Evolutionary conservation across 2,113 vertebrate genomes (phyloP), one percentile per base, ranked within the genome.

Genomic region (Sphaerodactylus townsendi): DNA sequence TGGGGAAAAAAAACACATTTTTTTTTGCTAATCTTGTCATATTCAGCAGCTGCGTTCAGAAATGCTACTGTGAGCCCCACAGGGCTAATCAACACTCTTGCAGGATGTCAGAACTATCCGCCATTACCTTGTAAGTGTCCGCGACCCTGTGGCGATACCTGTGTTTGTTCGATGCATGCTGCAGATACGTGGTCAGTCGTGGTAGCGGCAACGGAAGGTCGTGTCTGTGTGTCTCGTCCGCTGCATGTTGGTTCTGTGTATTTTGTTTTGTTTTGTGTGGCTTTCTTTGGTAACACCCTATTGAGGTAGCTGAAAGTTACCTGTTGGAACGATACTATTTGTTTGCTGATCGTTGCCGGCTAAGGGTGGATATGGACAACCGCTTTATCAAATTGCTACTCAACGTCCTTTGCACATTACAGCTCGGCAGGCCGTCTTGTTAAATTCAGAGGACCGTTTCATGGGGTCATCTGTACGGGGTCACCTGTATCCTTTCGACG

Each of bases 21-120:
- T 44, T 33, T 59, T 64, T 84, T 97, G 97, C 97, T 97, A 97
- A 98, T 97, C 97, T 98, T 99, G 97, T 99, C 97, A 94, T 95
- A 97, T 97, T 97, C 97, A 98, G 98, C 98, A 99, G 98, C 98
- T 99, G 98, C 98, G 98, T 98, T 97, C 98, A 99, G 99, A 99
- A 99, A 98, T 99, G 99, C 98, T 98, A 98, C 98, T 98, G 98
- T 99, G 98, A 97, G 96, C 98, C 98, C 96, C 97, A 97, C 96
- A 98, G 98, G 97, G 97, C 97, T 97, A 97, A 97, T 95, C 98
- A 99, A 96, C 98, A 99, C 97, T 98, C 98, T 96, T 99, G 98
- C 98, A 98, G 97, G 98, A 99, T 99, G 98, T 99, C 99, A 98
- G 98, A 99, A 96, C 98, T 99, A 96, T 99, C 98, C 95, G 95